Percentiles rank a stretch among this genome's conserved stretches.
Conservation (phyloP, 2,797 vertebrate species). For the Lacerta bilineata region DNA sequence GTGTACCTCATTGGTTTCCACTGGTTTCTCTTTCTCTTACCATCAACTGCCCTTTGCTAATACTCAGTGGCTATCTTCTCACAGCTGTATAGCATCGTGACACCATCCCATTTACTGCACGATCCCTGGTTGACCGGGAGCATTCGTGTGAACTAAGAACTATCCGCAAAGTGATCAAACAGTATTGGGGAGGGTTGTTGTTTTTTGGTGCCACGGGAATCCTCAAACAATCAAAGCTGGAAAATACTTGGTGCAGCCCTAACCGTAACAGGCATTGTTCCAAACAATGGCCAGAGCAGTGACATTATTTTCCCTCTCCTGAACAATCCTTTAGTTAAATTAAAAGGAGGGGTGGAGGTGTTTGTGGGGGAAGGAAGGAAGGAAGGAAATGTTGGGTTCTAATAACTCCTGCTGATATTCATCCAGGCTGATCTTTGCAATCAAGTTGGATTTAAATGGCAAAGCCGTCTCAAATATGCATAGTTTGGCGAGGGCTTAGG, state of each 20-base stretch:
- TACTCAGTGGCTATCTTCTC: background rate
- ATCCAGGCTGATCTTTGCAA: slow-evolving; percentile 59
- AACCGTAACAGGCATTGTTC: background rate
- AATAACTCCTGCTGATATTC: slow-evolving; percentile 61
- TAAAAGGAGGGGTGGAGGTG: slow-evolving; percentile 31
- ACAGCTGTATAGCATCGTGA: background rate
- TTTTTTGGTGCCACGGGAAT: too few relatives aligned
- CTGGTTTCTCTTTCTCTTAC: background rate
- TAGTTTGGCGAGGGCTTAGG: slow-evolving; percentile 41
- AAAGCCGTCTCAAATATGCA: slow-evolving; percentile 65
- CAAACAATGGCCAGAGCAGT: background rate
- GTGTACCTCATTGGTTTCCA: background rate
- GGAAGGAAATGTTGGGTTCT: fast-evolving
- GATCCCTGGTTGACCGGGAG: background rate
- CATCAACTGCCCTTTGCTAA: background rate
- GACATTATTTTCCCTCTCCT: slow-evolving; percentile 42
- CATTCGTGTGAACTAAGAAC: background rate
- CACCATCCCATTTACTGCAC: background rate
- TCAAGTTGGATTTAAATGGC: slow-evolving; percentile 62
- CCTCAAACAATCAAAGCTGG: background rate
- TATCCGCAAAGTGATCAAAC: background rate
- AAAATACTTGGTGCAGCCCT: background rate
- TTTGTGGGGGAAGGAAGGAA: slow-evolving; percentile 24
- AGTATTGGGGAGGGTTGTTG: background rate
- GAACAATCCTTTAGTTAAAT: background rate